Percentiles rank a stretch among this genome's conserved stretches.
Conservation (phyloP, 2,888 invertebrate species). For the Dasypolia templi region DNA sequence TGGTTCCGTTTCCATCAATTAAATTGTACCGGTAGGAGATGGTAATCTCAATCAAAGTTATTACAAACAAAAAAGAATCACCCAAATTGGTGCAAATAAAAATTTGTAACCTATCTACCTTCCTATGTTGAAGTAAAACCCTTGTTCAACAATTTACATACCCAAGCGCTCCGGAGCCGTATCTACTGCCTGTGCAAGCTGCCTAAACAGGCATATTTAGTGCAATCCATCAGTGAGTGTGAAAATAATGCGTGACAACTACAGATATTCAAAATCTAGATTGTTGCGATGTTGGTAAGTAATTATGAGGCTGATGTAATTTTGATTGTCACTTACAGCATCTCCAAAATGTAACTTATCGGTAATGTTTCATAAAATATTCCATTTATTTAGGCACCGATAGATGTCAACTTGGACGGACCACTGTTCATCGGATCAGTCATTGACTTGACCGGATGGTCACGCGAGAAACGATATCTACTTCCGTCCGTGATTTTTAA, state of each 20-base stretch:
- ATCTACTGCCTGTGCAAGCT: neutral
- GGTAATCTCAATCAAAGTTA: too few relatives aligned
- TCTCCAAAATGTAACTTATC: conserved; percentile 25
- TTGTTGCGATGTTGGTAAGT: too few relatives aligned
- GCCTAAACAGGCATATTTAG: neutral
- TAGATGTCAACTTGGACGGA: conserved; percentile 1
- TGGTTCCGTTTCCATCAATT: neutral
- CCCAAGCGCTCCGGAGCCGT: neutral
- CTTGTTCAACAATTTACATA: neutral
- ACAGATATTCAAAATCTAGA: neutral
- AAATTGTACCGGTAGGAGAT: too few relatives aligned
- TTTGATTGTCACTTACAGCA: conserved; percentile 29
- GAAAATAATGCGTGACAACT: neutral
- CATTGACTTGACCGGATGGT: conserved; percentile 45
- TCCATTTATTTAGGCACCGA: conserved; percentile 10
- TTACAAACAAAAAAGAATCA: neutral
- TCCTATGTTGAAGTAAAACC: neutral
- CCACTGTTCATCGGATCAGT: conserved; percentile 37
- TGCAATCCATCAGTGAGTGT: neutral
- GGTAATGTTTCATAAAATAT: conserved; percentile 6
- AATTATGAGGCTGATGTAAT: conserved; percentile 34
- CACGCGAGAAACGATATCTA: conserved; percentile 20
- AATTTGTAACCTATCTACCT: neutral
- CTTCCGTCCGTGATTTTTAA: conserved; percentile 20
- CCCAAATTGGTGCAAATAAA: neutral